A percentile compares a stretch with the other conserved stretches of the same genome.
These are phyloP conservation scores for Liparis tanakae DNA, from an alignment of 2,797 vertebrate species.

Conservation along the genomic window DNA sequence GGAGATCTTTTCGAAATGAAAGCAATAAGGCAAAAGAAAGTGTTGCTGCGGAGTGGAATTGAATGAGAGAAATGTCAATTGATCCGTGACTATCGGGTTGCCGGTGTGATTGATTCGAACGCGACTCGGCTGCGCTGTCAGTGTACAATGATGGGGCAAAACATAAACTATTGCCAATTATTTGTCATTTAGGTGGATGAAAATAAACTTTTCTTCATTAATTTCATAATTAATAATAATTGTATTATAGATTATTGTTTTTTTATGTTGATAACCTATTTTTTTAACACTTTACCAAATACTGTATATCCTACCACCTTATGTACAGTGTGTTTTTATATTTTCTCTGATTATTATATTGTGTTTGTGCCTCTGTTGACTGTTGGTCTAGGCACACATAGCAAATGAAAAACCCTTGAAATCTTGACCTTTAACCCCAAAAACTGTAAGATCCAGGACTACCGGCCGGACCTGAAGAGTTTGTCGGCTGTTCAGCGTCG, in stretches of 20 bases:
- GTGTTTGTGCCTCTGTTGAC: no score
- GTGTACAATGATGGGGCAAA: neutral
- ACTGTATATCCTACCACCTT: no score
- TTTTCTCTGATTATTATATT: no score
- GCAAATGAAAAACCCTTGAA: no score
- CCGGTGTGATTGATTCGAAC: slow-evolving; percentile 34
- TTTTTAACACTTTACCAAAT: no score
- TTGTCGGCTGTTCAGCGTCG: neutral
- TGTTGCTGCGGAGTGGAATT: slow-evolving; percentile 4
- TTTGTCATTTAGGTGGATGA: neutral
- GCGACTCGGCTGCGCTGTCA: slow-evolving; percentile 14
- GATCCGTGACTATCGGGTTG: slow-evolving; percentile 32
- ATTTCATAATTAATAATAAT: neutral
- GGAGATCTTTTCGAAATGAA: slow-evolving; percentile 34
- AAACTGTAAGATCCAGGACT: no score
- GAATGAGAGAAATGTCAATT: slow-evolving; percentile 34
- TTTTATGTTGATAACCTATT: no score
- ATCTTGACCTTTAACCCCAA: no score
- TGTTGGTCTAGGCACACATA: no score
- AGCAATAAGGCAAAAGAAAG: slow-evolving; percentile 39
- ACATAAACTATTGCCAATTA: neutral
- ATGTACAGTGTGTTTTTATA: no score
- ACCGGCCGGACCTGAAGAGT: neutral
- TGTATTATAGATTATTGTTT: neutral
- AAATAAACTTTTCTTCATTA: neutral